Percentiles rank a stretch among this genome's conserved stretches.
Conservation (phyloP, 2,888 invertebrate species). For the Antitype chi region DNA sequence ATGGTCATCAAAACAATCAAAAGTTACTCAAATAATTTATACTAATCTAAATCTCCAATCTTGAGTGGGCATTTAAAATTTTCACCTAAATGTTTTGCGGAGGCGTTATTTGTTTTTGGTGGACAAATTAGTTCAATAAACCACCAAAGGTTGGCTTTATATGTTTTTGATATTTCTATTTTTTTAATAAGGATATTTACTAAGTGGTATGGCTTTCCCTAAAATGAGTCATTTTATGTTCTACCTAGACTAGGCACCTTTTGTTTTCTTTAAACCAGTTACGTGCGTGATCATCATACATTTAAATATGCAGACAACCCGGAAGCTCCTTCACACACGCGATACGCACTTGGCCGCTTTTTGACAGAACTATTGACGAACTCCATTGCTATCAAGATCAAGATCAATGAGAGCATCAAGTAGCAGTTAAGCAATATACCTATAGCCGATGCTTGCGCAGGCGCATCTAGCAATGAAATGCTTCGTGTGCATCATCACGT, state of each 20-base stretch:
- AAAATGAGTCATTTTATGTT: background rate
- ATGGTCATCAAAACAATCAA: conserved; percentile 31
- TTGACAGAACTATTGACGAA: conserved; percentile 43
- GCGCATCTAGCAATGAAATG: conserved; percentile 29
- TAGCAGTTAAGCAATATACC: conserved; percentile 17
- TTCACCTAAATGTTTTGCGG: conserved; percentile 34
- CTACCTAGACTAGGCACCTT: background rate
- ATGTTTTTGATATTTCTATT: background rate
- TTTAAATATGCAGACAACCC: conserved; percentile 6
- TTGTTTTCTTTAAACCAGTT: background rate
- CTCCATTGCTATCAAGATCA: conserved; percentile 48
- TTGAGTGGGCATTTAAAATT: conserved; percentile 35
- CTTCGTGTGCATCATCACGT: conserved; percentile 59
- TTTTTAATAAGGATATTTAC: background rate
- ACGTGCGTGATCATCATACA: conserved; percentile 16
- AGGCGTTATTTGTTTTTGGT: conserved; percentile 5
- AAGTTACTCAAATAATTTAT: conserved; percentile 28
- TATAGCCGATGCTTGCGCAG: conserved; percentile 18
- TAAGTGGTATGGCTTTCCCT: conserved; percentile 6
- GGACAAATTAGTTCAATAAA: background rate
- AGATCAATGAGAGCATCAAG: conserved; percentile 41
- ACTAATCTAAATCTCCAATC: conserved; percentile 18
- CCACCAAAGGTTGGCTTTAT: background rate
- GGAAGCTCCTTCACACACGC: conserved; percentile 31
- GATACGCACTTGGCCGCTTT: conserved; percentile 35